Conservation (phyloP, 2,113 vertebrate genomes). For the Dasyornis broadbenti region DNA sequence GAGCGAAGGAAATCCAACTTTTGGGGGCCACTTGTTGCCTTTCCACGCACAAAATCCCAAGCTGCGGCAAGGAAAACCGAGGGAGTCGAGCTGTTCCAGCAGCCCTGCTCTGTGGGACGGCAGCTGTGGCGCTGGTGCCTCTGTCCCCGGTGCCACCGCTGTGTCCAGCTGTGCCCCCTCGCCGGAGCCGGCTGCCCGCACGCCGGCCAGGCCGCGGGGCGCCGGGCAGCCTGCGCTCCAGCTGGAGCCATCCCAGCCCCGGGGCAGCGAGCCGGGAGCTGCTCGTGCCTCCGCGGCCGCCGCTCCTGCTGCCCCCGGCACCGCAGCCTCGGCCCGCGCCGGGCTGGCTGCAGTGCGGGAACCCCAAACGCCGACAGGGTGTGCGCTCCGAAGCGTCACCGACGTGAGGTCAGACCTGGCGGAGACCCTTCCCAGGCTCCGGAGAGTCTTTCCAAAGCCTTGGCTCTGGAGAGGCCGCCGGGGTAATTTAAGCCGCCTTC, state of each 20-base stretch:
- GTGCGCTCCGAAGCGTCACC: accelerated
- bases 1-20: not conserved
- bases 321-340: accelerated
- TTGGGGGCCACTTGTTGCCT: not conserved
- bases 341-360: accelerated
- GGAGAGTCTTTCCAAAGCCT: not conserved
- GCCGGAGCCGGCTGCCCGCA: not conserved
- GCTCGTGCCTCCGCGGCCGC: not conserved
- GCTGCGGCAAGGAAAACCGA: accelerated
- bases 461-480: not conserved
- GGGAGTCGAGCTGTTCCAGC: accelerated
- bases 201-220: not conserved
- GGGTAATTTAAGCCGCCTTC: not conserved
- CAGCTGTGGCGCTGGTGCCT: not conserved
- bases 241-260: not conserved
- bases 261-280: not conserved
- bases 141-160: not conserved
- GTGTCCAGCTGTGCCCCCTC: not conserved
- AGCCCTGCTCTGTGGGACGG: not conserved
- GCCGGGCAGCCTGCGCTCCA: not conserved
- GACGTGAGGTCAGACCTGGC: not conserved
- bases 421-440: not conserved
- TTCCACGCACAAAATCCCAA: not conserved
- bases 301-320: not conserved
- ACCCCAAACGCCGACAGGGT: accelerated